These are phyloP conservation scores for Colistium nudipinnis DNA, from an alignment of 2,113 vertebrate species.

Conservation along the genomic window DNA sequence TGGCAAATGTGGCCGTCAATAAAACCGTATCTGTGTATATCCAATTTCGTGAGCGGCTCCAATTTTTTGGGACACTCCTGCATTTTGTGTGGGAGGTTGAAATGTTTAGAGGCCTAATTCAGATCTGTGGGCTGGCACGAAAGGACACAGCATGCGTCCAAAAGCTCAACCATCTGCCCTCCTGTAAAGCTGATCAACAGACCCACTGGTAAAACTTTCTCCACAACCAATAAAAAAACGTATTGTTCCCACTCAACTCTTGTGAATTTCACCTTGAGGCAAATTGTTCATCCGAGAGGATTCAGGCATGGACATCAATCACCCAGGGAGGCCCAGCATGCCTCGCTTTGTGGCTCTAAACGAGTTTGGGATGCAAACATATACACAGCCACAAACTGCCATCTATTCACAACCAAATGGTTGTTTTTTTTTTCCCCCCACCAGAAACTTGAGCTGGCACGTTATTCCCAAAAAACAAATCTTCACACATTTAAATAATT, in stretches of 20 bases:
- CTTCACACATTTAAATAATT: neutral
- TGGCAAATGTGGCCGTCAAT: constrained; percentile 4
- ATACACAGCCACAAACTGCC: neutral
- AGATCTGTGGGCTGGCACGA: constrained; percentile 48
- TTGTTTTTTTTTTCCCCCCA: too few relatives aligned
- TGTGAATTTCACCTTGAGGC: neutral
- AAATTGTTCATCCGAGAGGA: neutral
- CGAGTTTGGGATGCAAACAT: neutral
- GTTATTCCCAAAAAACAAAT: neutral
- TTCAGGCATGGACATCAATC: neutral
- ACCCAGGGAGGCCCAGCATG: neutral
- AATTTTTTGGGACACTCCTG: neutral
- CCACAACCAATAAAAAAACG: constrained; percentile 1
- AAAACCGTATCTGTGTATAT: neutral
- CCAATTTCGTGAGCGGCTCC: neutral
- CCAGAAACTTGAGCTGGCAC: neutral
- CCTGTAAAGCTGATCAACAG: constrained; percentile 28
- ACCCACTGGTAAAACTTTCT: constrained; percentile 9
- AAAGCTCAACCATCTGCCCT: constrained; percentile 63
- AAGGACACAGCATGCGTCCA: constrained; percentile 54
- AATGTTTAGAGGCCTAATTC: constrained; percentile 34
- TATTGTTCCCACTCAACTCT: neutral
- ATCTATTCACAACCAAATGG: constrained; percentile 2
- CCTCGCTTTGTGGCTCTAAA: constrained; percentile 12
- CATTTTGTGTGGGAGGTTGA: constrained; percentile 40